phyloP scores from a whole-genome alignment of 2,888 invertebrate species.

The Mesorhabditis spiculigera region DNA sequence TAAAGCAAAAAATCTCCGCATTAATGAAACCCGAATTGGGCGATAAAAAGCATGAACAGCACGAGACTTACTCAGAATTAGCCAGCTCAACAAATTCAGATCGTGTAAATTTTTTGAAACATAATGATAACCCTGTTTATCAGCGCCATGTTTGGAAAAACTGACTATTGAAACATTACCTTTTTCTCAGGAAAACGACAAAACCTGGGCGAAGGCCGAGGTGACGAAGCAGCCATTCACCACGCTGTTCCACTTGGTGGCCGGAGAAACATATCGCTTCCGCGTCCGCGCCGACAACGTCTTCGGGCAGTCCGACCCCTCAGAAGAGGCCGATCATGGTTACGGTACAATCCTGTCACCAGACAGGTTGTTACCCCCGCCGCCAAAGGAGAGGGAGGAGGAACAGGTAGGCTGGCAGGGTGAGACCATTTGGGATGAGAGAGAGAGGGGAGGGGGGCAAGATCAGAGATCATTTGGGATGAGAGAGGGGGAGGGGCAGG shows the following conservation, averaged over 20 bases:
- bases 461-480: too few species aligned
- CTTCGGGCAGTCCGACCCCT: conserved; percentile 86
- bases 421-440: not conserved
- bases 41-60: too few species aligned
- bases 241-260: conserved; percentile 81
- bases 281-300: conserved; percentile 91
- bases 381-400: conserved; percentile 9
- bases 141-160: too few species aligned
- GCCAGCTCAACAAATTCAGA: too few species aligned
- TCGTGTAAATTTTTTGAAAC: too few species aligned
- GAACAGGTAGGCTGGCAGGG: not conserved
- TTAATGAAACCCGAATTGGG: too few species aligned
- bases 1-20: too few species aligned
- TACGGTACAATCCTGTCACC: conserved; percentile 15
- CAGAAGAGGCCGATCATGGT: conserved; percentile 75
- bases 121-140: too few species aligned
- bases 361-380: conserved; percentile 13
- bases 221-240: conserved; percentile 78
- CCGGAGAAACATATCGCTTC: conserved; percentile 79
- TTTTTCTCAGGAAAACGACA: conserved; percentile 23
- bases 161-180: too few species aligned
- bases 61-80: too few species aligned
- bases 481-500: too few species aligned
- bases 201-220: conserved; percentile 78
- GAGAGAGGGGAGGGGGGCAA: too few species aligned